Percentiles rank a stretch among this genome's conserved stretches.
These are phyloP conservation scores for Sphyrna mokarran DNA, from an alignment of 2,113 vertebrate species.

Conservation along the genomic window DNA sequence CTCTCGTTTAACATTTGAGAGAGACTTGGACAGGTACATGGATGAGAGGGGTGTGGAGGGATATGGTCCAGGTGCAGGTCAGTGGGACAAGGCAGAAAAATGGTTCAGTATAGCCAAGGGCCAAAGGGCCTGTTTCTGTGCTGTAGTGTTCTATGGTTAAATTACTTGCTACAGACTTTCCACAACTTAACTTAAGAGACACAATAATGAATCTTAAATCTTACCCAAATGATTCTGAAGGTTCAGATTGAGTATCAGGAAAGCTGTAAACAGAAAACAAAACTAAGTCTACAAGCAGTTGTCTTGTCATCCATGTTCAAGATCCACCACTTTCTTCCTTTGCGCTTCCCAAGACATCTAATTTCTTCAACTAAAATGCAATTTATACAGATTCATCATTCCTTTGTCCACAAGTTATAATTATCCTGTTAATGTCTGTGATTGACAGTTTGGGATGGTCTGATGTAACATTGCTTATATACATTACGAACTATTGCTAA, in stretches of 20 bases:
- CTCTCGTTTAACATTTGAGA: too few species aligned
- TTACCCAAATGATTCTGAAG: slow-evolving; percentile 9
- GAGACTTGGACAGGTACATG: too few species aligned
- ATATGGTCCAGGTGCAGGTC: too few species aligned
- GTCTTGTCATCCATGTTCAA: background rate
- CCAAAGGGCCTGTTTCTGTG: too few species aligned
- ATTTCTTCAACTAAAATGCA: background rate
- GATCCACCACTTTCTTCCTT: background rate
- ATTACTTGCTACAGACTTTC: background rate
- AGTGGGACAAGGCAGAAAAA: too few species aligned
- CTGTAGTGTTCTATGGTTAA: background rate
- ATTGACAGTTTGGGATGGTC: background rate
- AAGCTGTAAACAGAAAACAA: background rate
- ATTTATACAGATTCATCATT: background rate
- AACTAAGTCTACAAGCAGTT: background rate
- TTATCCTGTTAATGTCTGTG: background rate
- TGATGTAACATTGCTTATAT: background rate
- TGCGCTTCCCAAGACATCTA: background rate
- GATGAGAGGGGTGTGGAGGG: too few species aligned
- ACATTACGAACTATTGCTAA: background rate
- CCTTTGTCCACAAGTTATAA: background rate
- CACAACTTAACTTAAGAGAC: background rate
- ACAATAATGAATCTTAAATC: background rate
- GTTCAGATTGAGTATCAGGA: background rate
- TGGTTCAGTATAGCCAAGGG: too few species aligned